Conservation (phyloP, 2,113 vertebrate species). For the Desmodus rotundus region DNA sequence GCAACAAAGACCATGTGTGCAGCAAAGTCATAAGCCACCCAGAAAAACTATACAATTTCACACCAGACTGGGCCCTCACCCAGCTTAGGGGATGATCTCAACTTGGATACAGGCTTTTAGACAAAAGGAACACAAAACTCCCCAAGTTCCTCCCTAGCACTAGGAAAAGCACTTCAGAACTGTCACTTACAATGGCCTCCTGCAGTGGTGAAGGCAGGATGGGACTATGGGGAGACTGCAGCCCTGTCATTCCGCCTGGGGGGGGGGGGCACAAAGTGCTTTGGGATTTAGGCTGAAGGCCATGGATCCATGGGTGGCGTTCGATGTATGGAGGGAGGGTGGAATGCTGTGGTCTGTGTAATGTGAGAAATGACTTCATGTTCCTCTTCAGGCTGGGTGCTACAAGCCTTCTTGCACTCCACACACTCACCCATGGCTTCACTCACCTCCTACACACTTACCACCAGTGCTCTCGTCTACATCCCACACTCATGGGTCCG, state of each 20-base stretch:
- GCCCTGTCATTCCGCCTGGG: neutral
- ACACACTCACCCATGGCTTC: neutral
- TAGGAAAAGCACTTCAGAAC: slow-evolving; percentile 20
- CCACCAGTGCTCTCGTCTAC: neutral
- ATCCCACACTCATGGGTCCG: neutral
- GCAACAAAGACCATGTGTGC: neutral
- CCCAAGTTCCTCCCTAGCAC: neutral
- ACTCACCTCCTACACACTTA: neutral
- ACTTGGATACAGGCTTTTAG: neutral
- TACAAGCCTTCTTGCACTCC: neutral
- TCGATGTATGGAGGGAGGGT: neutral
- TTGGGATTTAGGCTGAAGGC: neutral
- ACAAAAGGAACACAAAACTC: slow-evolving; percentile 28
- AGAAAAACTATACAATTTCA: neutral
- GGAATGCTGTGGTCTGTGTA: neutral
- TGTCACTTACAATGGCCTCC: neutral
- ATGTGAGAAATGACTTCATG: neutral
- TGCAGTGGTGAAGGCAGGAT: neutral
- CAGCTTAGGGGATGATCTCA: slow-evolving; percentile 49
- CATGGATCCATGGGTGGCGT: neutral
- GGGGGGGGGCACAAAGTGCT: neutral
- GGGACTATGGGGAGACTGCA: neutral
- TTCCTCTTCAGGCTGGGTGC: neutral
- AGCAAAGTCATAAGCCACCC: neutral
- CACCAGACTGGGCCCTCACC: neutral